Evolutionary conservation across 2,797 vertebrate genomes (phyloP).

Genomic region (Apogon hyalosoma): DNA sequence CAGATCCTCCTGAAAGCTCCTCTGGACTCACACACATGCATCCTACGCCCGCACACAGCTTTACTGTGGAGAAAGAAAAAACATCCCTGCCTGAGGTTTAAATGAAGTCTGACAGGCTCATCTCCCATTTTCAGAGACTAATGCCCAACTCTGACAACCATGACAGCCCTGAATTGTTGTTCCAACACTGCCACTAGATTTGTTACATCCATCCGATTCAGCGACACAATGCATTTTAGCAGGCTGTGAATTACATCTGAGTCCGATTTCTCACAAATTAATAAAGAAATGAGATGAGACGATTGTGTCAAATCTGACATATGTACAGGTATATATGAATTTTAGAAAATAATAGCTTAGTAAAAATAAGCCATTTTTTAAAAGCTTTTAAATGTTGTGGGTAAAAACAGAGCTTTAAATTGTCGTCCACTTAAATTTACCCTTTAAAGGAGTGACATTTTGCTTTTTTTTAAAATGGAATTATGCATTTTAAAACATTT

Average conservation of each 20-base stretch:
- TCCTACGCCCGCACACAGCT: conserved; percentile 15
- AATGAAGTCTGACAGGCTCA: conserved; percentile 60
- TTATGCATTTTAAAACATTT: too few relatives aligned
- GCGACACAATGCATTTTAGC: conserved; percentile 30
- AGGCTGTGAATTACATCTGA: conserved; percentile 30
- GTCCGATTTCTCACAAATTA: conserved; percentile 30
- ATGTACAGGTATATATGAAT: neutral
- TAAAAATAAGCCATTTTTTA: too few relatives aligned
- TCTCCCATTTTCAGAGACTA: conserved; percentile 54
- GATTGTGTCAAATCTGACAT: neutral
- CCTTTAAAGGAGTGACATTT: too few relatives aligned
- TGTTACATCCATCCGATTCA: conserved; percentile 46
- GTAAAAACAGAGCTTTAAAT: too few relatives aligned
- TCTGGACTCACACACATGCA: conserved; percentile 13
- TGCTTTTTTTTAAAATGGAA: too few relatives aligned
- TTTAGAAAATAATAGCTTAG: too few relatives aligned
- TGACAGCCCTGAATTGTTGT: conserved; percentile 57
- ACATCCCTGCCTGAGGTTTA: conserved; percentile 41
- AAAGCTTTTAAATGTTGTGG: too few relatives aligned
- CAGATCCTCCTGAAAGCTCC: conserved; percentile 58
- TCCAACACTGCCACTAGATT: conserved; percentile 39
- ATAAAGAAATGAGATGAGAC: conserved; percentile 20
- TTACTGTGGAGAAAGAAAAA: conserved; percentile 24
- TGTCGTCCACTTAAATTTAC: too few relatives aligned
- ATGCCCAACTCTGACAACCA: conserved; percentile 59